Evolutionary conservation across 2,888 invertebrate genomes (phyloP).

Genomic region (Acrocyrtus sp.): DNA sequence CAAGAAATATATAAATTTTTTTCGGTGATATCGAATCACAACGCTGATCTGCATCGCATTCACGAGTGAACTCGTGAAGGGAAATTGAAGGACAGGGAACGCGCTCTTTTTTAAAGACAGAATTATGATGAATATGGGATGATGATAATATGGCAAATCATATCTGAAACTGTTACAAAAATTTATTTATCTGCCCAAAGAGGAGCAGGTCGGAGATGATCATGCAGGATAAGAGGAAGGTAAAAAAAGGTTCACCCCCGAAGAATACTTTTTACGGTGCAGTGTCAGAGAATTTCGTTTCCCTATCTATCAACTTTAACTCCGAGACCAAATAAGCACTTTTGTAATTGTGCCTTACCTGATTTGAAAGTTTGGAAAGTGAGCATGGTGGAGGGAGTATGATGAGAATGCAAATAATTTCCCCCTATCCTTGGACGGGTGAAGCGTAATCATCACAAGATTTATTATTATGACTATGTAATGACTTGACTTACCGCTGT

Average conservation of each 20-base stretch:
- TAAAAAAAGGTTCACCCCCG: too few relatives aligned
- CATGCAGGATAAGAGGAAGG: too few relatives aligned
- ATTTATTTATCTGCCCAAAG: conserved; percentile 37
- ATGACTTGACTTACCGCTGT: conserved; percentile 53
- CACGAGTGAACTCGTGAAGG: too few relatives aligned
- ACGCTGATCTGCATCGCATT: too few relatives aligned
- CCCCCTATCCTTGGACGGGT: conserved; percentile 44
- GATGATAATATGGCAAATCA: conserved; percentile 41
- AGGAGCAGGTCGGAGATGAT: conserved; percentile 30
- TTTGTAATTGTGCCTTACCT: conserved; percentile 38
- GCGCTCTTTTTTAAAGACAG: too few relatives aligned
- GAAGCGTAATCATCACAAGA: conserved; percentile 48
- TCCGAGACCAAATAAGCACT: conserved; percentile 29
- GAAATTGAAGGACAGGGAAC: too few relatives aligned
- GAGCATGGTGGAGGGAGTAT: conserved; percentile 4
- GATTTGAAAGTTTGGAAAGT: conserved; percentile 13
- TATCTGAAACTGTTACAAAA: conserved; percentile 34
- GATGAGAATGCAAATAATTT: conserved; percentile 55
- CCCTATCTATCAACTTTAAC: neutral
- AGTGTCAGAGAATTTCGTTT: neutral
- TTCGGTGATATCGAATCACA: too few relatives aligned
- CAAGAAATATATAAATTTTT: too few relatives aligned
- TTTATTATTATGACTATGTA: conserved; percentile 54
- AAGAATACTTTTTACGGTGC: too few relatives aligned
- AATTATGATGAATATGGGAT: neutral